Percentiles rank a stretch among this genome's conserved stretches.
These are phyloP conservation scores for Florisuga fusca DNA, from an alignment of 2,797 vertebrate species.

Conservation along the genomic window DNA sequence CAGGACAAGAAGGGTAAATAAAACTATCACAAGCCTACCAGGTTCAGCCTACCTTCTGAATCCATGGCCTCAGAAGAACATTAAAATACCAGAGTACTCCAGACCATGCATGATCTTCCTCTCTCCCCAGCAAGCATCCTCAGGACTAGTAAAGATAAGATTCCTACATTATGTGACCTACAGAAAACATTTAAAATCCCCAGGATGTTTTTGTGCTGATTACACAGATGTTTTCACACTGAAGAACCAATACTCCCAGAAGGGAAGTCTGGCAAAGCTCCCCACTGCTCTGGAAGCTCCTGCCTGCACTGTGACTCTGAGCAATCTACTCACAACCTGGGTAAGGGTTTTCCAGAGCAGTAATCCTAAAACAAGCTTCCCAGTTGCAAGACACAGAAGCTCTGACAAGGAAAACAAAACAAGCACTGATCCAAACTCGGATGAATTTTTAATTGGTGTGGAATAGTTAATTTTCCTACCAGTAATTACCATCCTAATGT, in stretches of 20 bases:
- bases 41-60: too few species aligned
- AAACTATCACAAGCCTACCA: background rate
- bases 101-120: fast-evolving
- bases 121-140: background rate
- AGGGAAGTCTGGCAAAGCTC: background rate
- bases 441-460: background rate
- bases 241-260: background rate
- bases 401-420: background rate
- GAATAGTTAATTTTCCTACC: background rate
- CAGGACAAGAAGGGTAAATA: background rate
- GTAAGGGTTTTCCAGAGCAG: background rate
- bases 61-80: background rate
- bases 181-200: background rate
- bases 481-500: background rate
- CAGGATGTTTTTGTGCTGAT: background rate
- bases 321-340: background rate
- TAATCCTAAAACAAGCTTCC: background rate
- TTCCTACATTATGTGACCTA: background rate
- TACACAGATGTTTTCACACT: background rate
- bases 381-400: background rate
- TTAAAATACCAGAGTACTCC: background rate
- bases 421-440: background rate
- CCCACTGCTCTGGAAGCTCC: background rate
- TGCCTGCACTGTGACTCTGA: background rate
- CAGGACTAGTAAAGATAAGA: background rate